A percentile compares a stretch with the other conserved stretches of the same genome.
Conservation (phyloP, 2,888 invertebrate genomes). For the Acleris cristana region DNA sequence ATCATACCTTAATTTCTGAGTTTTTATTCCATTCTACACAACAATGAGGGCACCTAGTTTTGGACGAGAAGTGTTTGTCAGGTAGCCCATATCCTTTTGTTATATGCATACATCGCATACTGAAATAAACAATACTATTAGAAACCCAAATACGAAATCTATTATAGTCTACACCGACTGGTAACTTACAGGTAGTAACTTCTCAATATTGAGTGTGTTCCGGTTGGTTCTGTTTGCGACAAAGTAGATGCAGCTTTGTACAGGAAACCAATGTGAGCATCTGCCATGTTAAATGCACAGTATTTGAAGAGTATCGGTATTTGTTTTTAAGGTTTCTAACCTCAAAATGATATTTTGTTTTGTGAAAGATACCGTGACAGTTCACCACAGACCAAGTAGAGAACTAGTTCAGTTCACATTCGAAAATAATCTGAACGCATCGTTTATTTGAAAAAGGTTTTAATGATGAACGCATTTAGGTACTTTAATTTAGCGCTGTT, state of each 20-base stretch:
- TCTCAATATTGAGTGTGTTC: conserved; percentile 52
- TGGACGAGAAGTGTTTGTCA: conserved; percentile 62
- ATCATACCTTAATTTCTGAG: conserved; percentile 57
- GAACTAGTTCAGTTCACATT: too few species aligned
- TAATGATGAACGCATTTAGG: too few species aligned
- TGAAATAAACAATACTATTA: conserved; percentile 42
- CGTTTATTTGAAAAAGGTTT: too few species aligned
- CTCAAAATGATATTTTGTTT: background rate
- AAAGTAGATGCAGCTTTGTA: conserved; percentile 58
- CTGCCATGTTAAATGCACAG: conserved; percentile 54
- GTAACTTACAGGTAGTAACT: conserved; percentile 73
- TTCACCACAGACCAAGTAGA: too few species aligned
- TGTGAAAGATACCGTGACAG: too few species aligned
- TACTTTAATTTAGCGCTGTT: too few species aligned
- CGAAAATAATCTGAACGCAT: too few species aligned
- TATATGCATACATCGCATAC: conserved; percentile 66
- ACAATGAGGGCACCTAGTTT: conserved; percentile 65
- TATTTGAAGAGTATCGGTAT: background rate
- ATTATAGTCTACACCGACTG: too few species aligned
- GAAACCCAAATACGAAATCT: background rate
- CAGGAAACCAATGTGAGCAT: conserved; percentile 62
- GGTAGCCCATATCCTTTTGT: conserved; percentile 64
- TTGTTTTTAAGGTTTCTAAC: background rate
- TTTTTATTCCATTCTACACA: conserved; percentile 64
- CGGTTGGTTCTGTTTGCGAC: conserved; percentile 44